Evolutionary conservation across 2,888 invertebrate species (phyloP).

Genomic region (Iphiclides podalirius): DNA sequence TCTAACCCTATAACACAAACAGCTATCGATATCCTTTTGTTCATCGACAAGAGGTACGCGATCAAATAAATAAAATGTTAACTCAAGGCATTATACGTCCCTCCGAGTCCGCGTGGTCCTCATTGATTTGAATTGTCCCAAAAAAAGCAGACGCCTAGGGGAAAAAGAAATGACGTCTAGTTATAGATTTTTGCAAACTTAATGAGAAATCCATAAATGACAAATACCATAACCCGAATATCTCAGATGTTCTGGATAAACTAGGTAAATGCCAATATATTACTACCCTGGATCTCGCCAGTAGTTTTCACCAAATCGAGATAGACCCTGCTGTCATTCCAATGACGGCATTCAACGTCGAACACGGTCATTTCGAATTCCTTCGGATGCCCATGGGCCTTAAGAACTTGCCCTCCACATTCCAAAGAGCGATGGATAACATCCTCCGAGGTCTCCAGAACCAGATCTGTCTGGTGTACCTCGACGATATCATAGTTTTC

Average conservation of each 20-base stretch:
- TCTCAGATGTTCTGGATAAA: neutral
- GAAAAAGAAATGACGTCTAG: neutral
- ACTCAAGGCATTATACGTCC: neutral
- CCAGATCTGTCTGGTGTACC: constrained; percentile 27
- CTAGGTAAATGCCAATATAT: neutral
- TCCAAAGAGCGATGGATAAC: constrained; percentile 36
- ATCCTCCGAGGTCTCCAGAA: constrained; percentile 29
- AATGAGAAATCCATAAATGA: neutral
- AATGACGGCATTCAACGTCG: constrained; percentile 35
- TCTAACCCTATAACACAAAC: too few species aligned
- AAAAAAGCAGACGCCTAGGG: neutral
- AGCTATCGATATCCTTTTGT: constrained; percentile 15
- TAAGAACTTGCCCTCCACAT: constrained; percentile 34
- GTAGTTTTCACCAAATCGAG: neutral
- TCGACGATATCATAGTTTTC: constrained; percentile 10
- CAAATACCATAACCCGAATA: neutral
- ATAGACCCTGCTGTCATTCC: neutral
- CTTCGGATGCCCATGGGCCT: constrained; percentile 36
- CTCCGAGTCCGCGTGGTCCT: neutral
- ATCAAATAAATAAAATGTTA: neutral
- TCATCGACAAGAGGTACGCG: neutral
- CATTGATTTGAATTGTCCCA: neutral
- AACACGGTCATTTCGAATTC: constrained; percentile 35
- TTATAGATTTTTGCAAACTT: neutral
- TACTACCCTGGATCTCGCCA: neutral